Conservation (phyloP, 2,113 vertebrate genomes). For the Scophthalmus maximus region DNA sequence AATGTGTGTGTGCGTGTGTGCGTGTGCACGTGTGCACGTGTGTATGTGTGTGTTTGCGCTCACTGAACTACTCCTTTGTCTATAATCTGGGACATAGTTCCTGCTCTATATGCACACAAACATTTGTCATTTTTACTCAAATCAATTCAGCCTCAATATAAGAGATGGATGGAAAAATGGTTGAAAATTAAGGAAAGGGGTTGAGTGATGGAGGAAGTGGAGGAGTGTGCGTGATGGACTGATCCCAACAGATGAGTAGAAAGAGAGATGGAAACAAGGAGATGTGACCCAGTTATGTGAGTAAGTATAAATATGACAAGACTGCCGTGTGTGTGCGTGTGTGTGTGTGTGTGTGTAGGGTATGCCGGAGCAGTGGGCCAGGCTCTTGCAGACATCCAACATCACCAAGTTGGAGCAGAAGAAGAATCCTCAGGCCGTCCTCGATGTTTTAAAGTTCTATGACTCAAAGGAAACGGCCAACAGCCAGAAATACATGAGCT, state of each 20-base stretch:
- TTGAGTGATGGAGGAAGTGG: conserved; percentile 12
- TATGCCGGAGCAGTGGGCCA: conserved; percentile 98
- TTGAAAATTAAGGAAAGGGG: background rate
- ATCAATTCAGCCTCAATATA: background rate
- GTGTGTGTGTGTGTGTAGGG: conserved; percentile 81
- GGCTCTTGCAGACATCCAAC: conserved; percentile 95
- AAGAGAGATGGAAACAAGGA: conserved; percentile 15
- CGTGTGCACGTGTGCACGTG: conserved; percentile 39
- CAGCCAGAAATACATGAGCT: conserved; percentile 99
- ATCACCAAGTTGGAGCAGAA: conserved; percentile 98
- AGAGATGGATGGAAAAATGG: background rate
- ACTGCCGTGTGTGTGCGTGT: conserved; percentile 17
- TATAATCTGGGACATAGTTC: conserved; percentile 35
- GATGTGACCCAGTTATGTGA: conserved; percentile 67
- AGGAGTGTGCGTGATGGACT: conserved; percentile 33
- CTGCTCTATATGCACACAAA: background rate
- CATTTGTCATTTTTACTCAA: conserved; percentile 10
- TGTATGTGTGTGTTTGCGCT: conserved; percentile 14
- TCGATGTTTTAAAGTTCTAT: conserved; percentile 96
- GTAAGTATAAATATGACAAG: conserved; percentile 34
- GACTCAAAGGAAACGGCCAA: conserved; percentile 95
- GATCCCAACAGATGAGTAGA: conserved; percentile 43
- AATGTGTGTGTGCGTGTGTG: conserved; percentile 15
- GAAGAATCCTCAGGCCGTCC: conserved; percentile 96
- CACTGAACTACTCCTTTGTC: background rate